Base-by-base conservation (phyloP, 2,797 vertebrate genomes). In the Trachurus trachurus region DNA sequence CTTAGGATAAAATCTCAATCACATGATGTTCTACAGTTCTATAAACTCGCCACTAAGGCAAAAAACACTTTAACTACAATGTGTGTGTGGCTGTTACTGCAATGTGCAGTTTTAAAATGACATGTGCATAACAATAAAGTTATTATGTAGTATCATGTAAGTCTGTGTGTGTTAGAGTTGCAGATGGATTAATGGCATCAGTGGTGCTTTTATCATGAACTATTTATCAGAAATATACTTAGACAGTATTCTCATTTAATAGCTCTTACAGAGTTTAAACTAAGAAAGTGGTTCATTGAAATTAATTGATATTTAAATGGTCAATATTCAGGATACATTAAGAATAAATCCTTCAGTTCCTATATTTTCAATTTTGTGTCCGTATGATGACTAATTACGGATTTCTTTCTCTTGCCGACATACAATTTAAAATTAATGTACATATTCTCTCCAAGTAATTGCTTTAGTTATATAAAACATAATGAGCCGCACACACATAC, bases 1-100 rank as follows among this genome's bases (percentile, higher is more conserved):
- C 42, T 78, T 15, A n/a, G 47, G 56, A 61, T 66, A 68, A 67
- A 49, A 84, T 71, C 54, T 31, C 59, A 68, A 67, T 58, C 60
- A 70, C 61, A 66, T 39, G 11, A 44, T 65, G 42, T 57, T 50
- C 47, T 60, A 70, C n/a, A 26, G 13, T 64, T 53, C 26, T 39
- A 76, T 50, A 50, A 83, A 34, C 62, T 71, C 22, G 53, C 10
- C 26, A 34, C 58, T 37, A 19, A 77, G 39, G 50, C 21, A 61
- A 31, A 31, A 67, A 26, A 39, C 29, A 6, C 34, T 37, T 7
- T 8, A 37, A 7, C 34, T 21, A 21, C 21, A 37, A 26, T 78
- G n/a, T 61, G 17, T 78, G n/a, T 61, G 17, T 54, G 5, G 29
- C 62, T 74, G 71, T 60, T n/a, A 11, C 31, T 26, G 16, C 22